Base-by-base conservation (phyloP, 2,797 vertebrate species). In the Manis pentadactyla region DNA sequence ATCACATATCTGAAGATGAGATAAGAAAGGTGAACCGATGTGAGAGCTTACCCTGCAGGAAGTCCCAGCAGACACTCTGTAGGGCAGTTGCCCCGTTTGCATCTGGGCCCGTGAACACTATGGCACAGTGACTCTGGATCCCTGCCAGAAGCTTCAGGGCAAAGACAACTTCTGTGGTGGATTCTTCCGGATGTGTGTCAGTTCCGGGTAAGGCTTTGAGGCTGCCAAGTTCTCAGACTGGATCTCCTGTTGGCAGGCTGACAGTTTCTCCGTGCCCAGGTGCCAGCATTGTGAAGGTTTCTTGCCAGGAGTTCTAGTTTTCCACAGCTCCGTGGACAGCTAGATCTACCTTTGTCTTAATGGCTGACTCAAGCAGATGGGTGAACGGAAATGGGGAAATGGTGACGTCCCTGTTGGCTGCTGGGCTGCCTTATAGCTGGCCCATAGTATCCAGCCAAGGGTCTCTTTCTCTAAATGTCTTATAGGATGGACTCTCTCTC, bases 141-240 rank as follows among this genome's bases (percentile, higher is more conserved):
- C 46, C 68, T 94, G 89, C 88, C 96, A 97, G 86, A 69, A 73
- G 61, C 92, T 90, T 31, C 77, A 71, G 57, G 77, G 87, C 34
- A 86, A 85, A 94, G 90, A 83, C 90, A 95, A 75, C 51, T 61
- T 95, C 84, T 88, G 87, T 78, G 57, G 86, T 88, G 87, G 92
- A 59, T 82, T 88, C 61, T 82, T 96, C 82, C 37, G 10, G 87
- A 95, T 92, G 31, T 87, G 42, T 96, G 87, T 95, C 93, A 78
- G 82, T 90, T 98, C 90, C 7, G 17, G 82, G 78, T 90, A 63
- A 95, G 53, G 95, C 39, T 78, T 39, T 12, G 25, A 93, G 63
- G 25, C 85, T 96, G 89, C 95, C 96, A 96, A 71, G 66, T 97
- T 94, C 92, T 92, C 81, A 92, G 84, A 57, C 82, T 96, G 79